phyloP scores from a whole-genome alignment of 1,140 invertebrate species.

The Mamestra configurata region DNA sequence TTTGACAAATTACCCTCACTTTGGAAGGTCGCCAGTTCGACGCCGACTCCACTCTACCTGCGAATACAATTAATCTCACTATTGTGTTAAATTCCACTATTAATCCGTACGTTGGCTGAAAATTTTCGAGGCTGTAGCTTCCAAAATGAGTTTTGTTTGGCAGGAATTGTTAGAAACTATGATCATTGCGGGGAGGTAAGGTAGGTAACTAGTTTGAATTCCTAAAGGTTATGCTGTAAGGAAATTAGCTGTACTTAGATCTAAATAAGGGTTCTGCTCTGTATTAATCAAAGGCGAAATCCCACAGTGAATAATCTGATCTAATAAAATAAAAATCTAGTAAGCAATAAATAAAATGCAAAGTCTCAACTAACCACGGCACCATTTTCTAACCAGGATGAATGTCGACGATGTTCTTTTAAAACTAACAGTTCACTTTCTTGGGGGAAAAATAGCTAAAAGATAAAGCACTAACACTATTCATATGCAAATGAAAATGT shows the following conservation, averaged over 20 bases:
- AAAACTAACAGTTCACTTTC: neutral
- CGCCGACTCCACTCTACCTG: slow-evolving; percentile 29
- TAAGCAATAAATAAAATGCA: too few species aligned
- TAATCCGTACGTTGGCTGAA: slow-evolving; percentile 32
- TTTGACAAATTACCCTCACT: slow-evolving; percentile 50
- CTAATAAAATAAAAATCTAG: too few species aligned
- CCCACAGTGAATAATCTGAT: neutral
- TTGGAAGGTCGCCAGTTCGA: slow-evolving; percentile 54
- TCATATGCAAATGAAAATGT: neutral
- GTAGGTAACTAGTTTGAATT: neutral
- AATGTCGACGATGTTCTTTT: neutral
- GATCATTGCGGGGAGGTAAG: slow-evolving; percentile 10
- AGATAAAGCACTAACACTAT: slow-evolving; percentile 13
- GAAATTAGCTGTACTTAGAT: neutral
- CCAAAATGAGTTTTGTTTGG: slow-evolving; percentile 32
- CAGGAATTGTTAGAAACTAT: slow-evolving; percentile 16
- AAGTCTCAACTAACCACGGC: neutral
- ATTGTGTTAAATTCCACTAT: slow-evolving; percentile 49
- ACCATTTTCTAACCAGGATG: neutral
- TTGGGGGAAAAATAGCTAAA: neutral
- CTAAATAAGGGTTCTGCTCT: neutral
- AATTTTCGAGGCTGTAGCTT: slow-evolving; percentile 21
- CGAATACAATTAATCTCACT: slow-evolving; percentile 49
- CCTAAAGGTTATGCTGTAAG: neutral
- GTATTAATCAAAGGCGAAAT: too few species aligned